These are phyloP conservation scores for Caradrina kadenii DNA, from an alignment of 2,888 invertebrate genomes.

Conservation along the genomic window DNA sequence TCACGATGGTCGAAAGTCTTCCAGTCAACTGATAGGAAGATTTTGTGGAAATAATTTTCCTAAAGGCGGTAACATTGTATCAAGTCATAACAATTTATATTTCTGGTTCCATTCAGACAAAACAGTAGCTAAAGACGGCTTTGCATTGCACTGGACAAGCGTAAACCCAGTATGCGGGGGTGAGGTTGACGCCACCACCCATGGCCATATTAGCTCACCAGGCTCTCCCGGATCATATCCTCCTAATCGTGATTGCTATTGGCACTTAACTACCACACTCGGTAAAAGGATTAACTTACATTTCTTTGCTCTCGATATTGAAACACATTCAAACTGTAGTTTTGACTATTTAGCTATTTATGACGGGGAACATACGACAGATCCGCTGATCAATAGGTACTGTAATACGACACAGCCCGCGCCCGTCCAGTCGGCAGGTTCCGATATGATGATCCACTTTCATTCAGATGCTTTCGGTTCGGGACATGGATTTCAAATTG, in stretches of 20 bases:
- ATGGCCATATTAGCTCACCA: conserved; percentile 95
- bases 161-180: conserved; percentile 94
- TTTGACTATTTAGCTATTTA: conserved; percentile 94
- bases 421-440: conserved; percentile 93
- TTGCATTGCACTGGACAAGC: conserved; percentile 95
- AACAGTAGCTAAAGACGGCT: conserved; percentile 92
- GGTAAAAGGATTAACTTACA: conserved; percentile 95
- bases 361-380: conserved; percentile 87
- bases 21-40: conserved; percentile 93
- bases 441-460: conserved; percentile 93
- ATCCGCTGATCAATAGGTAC: conserved; percentile 91
- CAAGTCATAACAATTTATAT: conserved; percentile 94
- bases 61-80: conserved; percentile 93
- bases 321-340: conserved; percentile 93
- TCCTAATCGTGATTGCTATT: conserved; percentile 95
- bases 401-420: conserved; percentile 94
- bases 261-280: conserved; percentile 92
- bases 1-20: conserved; percentile 95
- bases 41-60: conserved; percentile 95
- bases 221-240: conserved; percentile 97
- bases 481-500: conserved; percentile 96
- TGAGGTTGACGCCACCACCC: conserved; percentile 88
- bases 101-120: conserved; percentile 95
- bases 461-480: conserved; percentile 93
- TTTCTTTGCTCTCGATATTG: conserved; percentile 95